Base-by-base conservation (phyloP, 2,113 vertebrate genomes). In the Upupa epops region DNA sequence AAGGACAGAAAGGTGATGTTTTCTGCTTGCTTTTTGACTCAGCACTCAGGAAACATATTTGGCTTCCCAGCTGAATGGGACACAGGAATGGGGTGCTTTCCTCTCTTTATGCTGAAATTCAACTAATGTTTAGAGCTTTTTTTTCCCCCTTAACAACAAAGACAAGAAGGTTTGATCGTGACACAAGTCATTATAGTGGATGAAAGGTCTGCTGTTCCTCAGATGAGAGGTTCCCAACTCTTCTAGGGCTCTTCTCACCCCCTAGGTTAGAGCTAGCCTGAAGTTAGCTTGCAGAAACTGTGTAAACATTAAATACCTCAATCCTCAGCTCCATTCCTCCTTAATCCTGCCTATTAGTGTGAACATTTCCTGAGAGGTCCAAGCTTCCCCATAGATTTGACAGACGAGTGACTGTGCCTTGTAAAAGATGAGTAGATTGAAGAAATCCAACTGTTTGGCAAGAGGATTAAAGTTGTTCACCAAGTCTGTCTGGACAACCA, bases 281-380 rank as follows among this genome's bases (percentile, higher is more conserved):
- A 83, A 55, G 24, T 26, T 56, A 65, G 61, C 10, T 66, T 40
- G 16, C 11, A 15, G 8, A 31, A 56, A 22, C 4, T 29, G 16
- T 11, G 2, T 14, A 2, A 13, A 15, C 3, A 2, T 73, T 26
- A 45, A 86, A 20, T 37, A 61, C 9, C 10, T 20, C 7, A 0
- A 21, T 17, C 9, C 18, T 42, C 52, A 40, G 5, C 25, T 76
- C 46, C 10, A 1, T 45, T 87, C 19, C 55, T 45, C 3, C 55
- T 76, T 48, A 46, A 60, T 63, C 14, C 4, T 83, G 6, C 26
- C 63, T 63, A 18, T 6, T 63, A 72, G 20, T 0, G 1, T 17
- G 24, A 81, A 7, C 3, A 3, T 3, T n/a, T 48, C 14, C 65
- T 61, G 31, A 78, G 42, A 70, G 13, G 17, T 40, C 42, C 28